Evolutionary conservation across 2,797 vertebrate genomes (phyloP).

Genomic region (Echeneis naucrates): DNA sequence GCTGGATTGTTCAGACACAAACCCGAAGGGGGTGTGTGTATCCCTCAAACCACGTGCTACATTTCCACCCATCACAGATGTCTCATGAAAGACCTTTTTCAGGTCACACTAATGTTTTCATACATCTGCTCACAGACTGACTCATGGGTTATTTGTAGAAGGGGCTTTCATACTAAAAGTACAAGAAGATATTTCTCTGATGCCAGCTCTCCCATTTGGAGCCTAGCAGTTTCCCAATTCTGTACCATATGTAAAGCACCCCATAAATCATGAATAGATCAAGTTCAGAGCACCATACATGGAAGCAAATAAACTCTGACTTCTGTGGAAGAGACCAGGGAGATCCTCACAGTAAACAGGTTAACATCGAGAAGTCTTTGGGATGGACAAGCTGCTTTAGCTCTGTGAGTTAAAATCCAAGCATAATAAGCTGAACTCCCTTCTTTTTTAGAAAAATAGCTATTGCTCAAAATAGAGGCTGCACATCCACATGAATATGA

Average conservation of each 20-base stretch:
- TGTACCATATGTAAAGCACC: slow-evolving; percentile 11
- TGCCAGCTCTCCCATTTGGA: slow-evolving; percentile 26
- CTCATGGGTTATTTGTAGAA: slow-evolving; percentile 61
- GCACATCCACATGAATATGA: slow-evolving; percentile 33
- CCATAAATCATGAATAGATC: slow-evolving; percentile 17
- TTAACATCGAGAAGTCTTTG: slow-evolving; percentile 3
- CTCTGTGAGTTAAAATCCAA: slow-evolving; percentile 1
- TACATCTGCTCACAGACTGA: slow-evolving; percentile 50
- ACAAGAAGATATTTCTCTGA: slow-evolving; percentile 28
- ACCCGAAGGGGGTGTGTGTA: slow-evolving; percentile 17
- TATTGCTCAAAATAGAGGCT: slow-evolving; percentile 52
- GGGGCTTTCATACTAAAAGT: slow-evolving; percentile 41
- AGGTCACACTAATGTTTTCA: slow-evolving; percentile 68
- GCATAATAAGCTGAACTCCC: slow-evolving; percentile 25
- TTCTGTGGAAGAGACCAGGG: slow-evolving; percentile 9
- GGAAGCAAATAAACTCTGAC: slow-evolving; percentile 21
- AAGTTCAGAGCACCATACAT: slow-evolving; percentile 15
- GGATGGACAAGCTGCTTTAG: not conserved
- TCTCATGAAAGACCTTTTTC: slow-evolving; percentile 52
- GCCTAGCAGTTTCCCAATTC: slow-evolving; percentile 19
- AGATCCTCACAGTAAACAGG: slow-evolving; percentile 16
- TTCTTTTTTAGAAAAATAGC: slow-evolving; percentile 42
- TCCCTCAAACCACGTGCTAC: slow-evolving; percentile 15
- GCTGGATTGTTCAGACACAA: slow-evolving; percentile 26
- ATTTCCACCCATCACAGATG: slow-evolving; percentile 18